Base-by-base conservation (phyloP, 2,888 invertebrate genomes). In the Sussaba pulchella region DNA sequence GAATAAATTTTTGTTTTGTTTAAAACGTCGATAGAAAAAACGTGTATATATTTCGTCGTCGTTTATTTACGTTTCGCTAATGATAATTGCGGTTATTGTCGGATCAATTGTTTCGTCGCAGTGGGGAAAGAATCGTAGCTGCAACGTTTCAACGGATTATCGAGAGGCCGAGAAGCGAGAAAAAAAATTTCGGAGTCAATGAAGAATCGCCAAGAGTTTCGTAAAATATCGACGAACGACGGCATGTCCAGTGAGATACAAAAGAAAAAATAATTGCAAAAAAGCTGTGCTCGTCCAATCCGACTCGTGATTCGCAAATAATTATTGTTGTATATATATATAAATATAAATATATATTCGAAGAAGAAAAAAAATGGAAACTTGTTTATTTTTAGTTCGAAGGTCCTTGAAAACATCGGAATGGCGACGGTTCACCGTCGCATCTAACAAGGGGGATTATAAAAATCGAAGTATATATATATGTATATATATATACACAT, bases 371-470 rank as follows among this genome's bases (percentile, higher is more conserved):
- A 61, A 31, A 76, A 71, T 43, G n/a, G 31, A 24, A 59, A 67
- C 24, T 57, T 19, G 1, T 26, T 10, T 12, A 41, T 12, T 43
- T 17, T 73, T 39, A 19, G 10, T 78, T 67, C 39, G 31, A 74
- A 70, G 66, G 41, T 74, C 52, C 50, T 57, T 50, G 59, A 31
- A 54, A 63, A 78, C 73, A 71, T 43, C 66, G 59, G 67, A 70
- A 70, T 81, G 72, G 52, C 69, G 70, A 79, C 78, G 41, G 67
- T 71, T 69, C 31, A 67, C 45, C 74, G 64, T 78, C 63, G 50
- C 80, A 43, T 76, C 86, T 89, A 89, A 89, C 87, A 88, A 89
- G 87, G 88, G 64, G 82, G 86, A 88, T 88, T 78, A 91, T 89
- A 89, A 90, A 90, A 90, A 90, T 79, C 63, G 54, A 84, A 84